A percentile compares a stretch with the other conserved stretches of the same genome.
Evolutionary conservation across 2,113 vertebrate species (phyloP).

Genomic region (Butastur rufipennis): DNA sequence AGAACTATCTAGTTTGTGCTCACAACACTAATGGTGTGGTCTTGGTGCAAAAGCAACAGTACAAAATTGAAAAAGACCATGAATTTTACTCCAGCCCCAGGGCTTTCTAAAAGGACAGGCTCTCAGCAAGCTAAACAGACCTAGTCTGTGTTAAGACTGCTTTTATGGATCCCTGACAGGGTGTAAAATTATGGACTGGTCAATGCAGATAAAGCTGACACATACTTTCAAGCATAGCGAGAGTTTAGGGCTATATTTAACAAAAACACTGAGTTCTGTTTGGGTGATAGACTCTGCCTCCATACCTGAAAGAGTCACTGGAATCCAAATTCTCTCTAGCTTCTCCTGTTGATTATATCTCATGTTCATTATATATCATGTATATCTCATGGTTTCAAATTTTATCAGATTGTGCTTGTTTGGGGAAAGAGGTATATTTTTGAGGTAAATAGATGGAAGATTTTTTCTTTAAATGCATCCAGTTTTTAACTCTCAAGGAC

Average conservation of each 20-base stretch:
- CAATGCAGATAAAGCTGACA: constrained; percentile 38
- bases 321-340: background rate
- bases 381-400: background rate
- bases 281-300: background rate
- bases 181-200: constrained; percentile 42
- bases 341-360: background rate
- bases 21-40: background rate
- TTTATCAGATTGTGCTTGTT: background rate
- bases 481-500: background rate
- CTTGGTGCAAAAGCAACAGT: background rate
- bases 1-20: background rate
- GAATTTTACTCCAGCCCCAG: background rate
- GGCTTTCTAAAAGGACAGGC: background rate
- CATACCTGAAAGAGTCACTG: background rate
- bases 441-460: background rate
- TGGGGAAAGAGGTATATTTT: background rate
- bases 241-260: constrained; percentile 56
- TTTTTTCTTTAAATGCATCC: background rate
- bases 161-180: background rate
- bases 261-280: constrained; percentile 35
- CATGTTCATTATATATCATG: too few relatives aligned
- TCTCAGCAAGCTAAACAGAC: background rate
- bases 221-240: background rate
- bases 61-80: background rate
- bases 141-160: background rate